These are phyloP conservation scores for Tryphoninae sp. DNA, from an alignment of 2,888 invertebrate species.

Conservation along the genomic window DNA sequence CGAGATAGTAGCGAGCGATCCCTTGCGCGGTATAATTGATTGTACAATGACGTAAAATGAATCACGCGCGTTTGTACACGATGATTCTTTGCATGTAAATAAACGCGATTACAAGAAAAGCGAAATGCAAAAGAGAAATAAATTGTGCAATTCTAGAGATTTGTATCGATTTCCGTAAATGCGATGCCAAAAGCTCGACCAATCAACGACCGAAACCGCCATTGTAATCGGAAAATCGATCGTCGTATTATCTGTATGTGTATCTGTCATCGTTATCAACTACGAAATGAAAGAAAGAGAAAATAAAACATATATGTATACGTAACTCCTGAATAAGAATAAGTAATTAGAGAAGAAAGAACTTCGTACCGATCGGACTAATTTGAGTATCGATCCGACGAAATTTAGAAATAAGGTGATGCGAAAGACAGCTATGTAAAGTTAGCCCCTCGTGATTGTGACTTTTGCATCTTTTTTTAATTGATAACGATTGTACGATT, in stretches of 20 bases:
- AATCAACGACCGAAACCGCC: slow-evolving; percentile 40
- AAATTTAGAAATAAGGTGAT: slow-evolving; percentile 20
- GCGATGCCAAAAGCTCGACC: slow-evolving; percentile 24
- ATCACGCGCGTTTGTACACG: slow-evolving; percentile 39
- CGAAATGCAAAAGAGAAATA: not conserved
- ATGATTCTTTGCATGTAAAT: slow-evolving; percentile 53
- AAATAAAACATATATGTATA: slow-evolving; percentile 31
- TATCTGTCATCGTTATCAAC: slow-evolving; percentile 51
- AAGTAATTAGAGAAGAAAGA: slow-evolving; percentile 41
- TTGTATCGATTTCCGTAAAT: slow-evolving; percentile 32
- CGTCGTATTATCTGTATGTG: slow-evolving; percentile 38
- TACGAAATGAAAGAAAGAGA: slow-evolving; percentile 24
- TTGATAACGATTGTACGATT: too few relatives aligned
- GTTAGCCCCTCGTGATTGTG: too few relatives aligned
- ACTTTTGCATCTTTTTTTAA: too few relatives aligned
- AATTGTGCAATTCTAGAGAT: slow-evolving; percentile 9
- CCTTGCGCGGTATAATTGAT: slow-evolving; percentile 46
- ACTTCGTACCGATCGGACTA: slow-evolving; percentile 40
- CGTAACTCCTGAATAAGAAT: slow-evolving; percentile 49
- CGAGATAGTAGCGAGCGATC: slow-evolving; percentile 16
- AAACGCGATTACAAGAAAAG: slow-evolving; percentile 30
- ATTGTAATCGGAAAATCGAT: slow-evolving; percentile 33
- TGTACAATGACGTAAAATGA: slow-evolving; percentile 37
- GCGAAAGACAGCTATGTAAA: too few relatives aligned
- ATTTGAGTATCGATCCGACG: slow-evolving; percentile 37